Base-by-base conservation (phyloP, 1,140 invertebrate genomes). In the Ostrea edulis region DNA sequence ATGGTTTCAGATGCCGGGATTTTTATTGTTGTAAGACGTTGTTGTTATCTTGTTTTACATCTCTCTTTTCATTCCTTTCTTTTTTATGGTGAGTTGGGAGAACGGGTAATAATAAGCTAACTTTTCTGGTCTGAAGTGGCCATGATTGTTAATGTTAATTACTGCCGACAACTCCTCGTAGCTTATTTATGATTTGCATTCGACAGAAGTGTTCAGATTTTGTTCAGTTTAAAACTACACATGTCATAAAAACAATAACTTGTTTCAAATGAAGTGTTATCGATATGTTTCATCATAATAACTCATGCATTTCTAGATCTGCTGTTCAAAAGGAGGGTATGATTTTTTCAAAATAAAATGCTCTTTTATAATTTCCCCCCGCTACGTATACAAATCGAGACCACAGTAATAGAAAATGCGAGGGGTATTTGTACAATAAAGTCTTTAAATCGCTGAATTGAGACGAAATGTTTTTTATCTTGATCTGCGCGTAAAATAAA, bases 1-100 rank as follows among this genome's bases (percentile, higher is more conserved):
- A 77, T 77, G 68, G 68, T 77, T 62, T 77, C 68, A 77, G 68
- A 77, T 77, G 68, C 25, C 68, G 68, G 65, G 68, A 29, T 35
- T 77, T 77, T 77, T 77, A 77, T 77, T 77, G 68, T 77, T 25
- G 68, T 77, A 77, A 77, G 68, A 77, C 68, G 29, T 25, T 35
- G 68, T 29, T 77, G 68, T 35, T 77, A 77, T 77, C 68, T 77
- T 77, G 68, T 77, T 77, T 77, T 77, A 77, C 68, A 77, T 77
- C 68, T 77, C 65, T 29, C 35, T 62, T 77, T 35, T 77, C 68
- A 77, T 77, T 77, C 68, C 68, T 77, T 35, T 77, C 29, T 77
- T 77, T 71, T 77, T 77, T 77, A 77, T 77, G 68, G 68, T 77
- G 68, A 77, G 29, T 29, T 77, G 68, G 68, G 29, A 77, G 29